Percentiles rank a stretch among this genome's conserved stretches.
Conservation (phyloP, 2,888 invertebrate genomes). For the Habroteleia sp. region DNA sequence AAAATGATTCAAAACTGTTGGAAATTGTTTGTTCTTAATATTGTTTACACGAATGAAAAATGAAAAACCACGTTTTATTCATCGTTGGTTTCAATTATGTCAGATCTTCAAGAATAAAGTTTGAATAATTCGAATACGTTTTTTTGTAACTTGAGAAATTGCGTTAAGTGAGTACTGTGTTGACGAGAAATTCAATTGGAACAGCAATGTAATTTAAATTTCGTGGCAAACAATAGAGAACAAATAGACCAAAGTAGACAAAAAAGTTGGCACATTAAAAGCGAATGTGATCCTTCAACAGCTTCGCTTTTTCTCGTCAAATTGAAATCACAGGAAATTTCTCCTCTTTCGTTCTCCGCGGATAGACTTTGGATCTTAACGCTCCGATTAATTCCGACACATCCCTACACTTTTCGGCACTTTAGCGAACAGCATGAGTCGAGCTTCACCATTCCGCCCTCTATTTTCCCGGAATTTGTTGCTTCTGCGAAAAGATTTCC, state of each 20-base stretch:
- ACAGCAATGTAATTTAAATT: slow-evolving; percentile 48
- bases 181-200: slow-evolving; percentile 48
- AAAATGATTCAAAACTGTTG: too few species aligned
- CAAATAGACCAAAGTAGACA: slow-evolving; percentile 13
- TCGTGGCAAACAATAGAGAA: slow-evolving; percentile 45
- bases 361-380: slow-evolving; percentile 70
- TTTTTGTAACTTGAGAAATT: slow-evolving; percentile 55
- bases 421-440: slow-evolving; percentile 46
- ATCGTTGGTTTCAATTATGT: slow-evolving; percentile 13
- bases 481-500: slow-evolving; percentile 36
- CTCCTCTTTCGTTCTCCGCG: slow-evolving; percentile 33
- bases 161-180: slow-evolving; percentile 56
- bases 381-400: slow-evolving; percentile 72
- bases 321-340: slow-evolving; percentile 33
- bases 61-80: too few species aligned
- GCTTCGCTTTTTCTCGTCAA: slow-evolving; percentile 5
- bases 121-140: slow-evolving; percentile 52
- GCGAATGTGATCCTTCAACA: slow-evolving; percentile 28
- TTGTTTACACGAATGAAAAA: too few species aligned
- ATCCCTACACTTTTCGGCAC: slow-evolving; percentile 64
- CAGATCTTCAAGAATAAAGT: too few species aligned
- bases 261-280: slow-evolving; percentile 40
- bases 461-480: slow-evolving; percentile 33
- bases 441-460: slow-evolving; percentile 21
- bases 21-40: too few species aligned